Evolutionary conservation across 1,140 invertebrate genomes (phyloP).

Genomic region (Dendrolimus kikuchii): DNA sequence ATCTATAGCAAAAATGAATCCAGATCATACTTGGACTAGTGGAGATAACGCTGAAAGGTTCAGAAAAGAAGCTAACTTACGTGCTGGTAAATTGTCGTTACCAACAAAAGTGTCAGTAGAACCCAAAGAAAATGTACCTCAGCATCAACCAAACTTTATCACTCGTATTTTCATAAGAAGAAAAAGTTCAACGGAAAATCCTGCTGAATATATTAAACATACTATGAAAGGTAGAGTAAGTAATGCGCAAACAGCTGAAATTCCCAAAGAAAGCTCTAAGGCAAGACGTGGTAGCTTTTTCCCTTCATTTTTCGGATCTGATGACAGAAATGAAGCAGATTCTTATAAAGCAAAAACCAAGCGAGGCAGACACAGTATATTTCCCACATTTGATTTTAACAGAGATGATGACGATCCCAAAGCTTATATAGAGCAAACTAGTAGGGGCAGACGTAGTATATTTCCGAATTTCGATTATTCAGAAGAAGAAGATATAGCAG

Average conservation of each 20-base stretch:
- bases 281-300: slow-evolving; percentile 47
- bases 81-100: slow-evolving; percentile 56
- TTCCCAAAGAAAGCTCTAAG: slow-evolving; percentile 25
- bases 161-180: slow-evolving; percentile 43
- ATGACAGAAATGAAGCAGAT: slow-evolving; percentile 32
- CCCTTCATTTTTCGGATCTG: slow-evolving; percentile 35
- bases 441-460: slow-evolving; percentile 49
- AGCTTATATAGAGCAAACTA: slow-evolving; percentile 50
- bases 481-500: slow-evolving; percentile 49
- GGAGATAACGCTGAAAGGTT: slow-evolving; percentile 74
- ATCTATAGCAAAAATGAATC: slow-evolving; percentile 45
- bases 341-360: slow-evolving; percentile 37
- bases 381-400: slow-evolving; percentile 31
- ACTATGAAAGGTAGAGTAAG: slow-evolving; percentile 46
- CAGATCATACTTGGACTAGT: slow-evolving; percentile 80
- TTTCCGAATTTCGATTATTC: slow-evolving; percentile 60
- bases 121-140: slow-evolving; percentile 18
- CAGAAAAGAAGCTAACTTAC: slow-evolving; percentile 68
- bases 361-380: slow-evolving; percentile 30
- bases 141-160: slow-evolving; percentile 40
- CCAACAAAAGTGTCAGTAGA: slow-evolving; percentile 25
- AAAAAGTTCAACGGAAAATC: slow-evolving; percentile 44
- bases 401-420: slow-evolving; percentile 24
- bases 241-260: slow-evolving; percentile 30
- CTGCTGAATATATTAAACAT: slow-evolving; percentile 50